phyloP scores from a whole-genome alignment of 30 jellyfish, hydroid and myxozoan genomes.

The Aurelia sp. region DNA sequence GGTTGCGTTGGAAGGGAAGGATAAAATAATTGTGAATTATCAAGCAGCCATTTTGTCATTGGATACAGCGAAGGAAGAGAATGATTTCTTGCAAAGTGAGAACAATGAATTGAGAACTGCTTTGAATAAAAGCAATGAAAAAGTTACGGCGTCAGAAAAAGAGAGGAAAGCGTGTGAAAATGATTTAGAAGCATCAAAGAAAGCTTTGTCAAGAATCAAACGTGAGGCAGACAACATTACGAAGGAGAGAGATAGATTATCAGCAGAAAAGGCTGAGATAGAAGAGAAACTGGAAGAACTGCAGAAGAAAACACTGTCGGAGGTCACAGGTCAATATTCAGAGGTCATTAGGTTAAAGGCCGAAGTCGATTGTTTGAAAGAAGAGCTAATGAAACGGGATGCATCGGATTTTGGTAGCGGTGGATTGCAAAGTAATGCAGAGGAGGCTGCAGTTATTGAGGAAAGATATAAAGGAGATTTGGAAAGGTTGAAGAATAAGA shows the following conservation, averaged over 20 bases:
- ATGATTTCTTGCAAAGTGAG: constrained; percentile 34
- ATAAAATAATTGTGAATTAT: constrained; percentile 12
- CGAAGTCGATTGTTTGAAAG: constrained; percentile 69
- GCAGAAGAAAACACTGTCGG: constrained; percentile 65
- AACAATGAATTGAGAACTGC: constrained; percentile 19
- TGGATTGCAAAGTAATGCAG: neutral
- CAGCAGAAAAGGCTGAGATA: constrained; percentile 13
- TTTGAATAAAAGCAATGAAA: constrained; percentile 37
- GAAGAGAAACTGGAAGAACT: constrained; percentile 54
- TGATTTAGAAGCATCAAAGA: constrained; percentile 28
- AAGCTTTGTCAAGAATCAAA: constrained; percentile 21
- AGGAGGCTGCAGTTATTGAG: constrained; percentile 12
- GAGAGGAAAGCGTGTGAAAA: constrained; percentile 52
- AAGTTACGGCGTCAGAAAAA: constrained; percentile 4
- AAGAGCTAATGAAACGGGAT: constrained; percentile 42
- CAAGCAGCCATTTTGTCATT: constrained; percentile 10
- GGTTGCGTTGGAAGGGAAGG: constrained; percentile 28
- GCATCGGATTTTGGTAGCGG: neutral
- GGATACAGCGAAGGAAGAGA: constrained; percentile 17
- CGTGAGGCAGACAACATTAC: constrained; percentile 34
- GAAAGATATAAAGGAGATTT: constrained; percentile 26
- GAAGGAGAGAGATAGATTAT: constrained; percentile 38
- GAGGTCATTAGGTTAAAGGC: constrained; percentile 77
- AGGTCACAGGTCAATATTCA: constrained; percentile 72
- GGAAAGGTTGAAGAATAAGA: constrained; percentile 16